A percentile compares a stretch with the other conserved stretches of the same genome.
Conservation (phyloP, 2,888 invertebrate genomes). For the Anoplius nigerrimus region DNA sequence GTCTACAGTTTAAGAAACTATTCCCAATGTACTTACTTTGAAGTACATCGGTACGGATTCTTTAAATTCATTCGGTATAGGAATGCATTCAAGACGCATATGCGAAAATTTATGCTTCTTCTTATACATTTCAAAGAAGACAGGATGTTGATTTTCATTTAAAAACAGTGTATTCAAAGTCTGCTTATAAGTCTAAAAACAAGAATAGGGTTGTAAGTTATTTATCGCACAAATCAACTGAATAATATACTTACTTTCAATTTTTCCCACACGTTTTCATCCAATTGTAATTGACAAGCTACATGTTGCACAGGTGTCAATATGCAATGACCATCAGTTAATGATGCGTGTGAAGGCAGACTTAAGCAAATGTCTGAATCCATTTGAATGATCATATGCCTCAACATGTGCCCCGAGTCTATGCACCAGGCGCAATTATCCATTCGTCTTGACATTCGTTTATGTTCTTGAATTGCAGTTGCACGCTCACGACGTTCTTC, state of each 20-base stretch:
- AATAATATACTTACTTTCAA: conserved; percentile 78
- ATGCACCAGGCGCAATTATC: conserved; percentile 91
- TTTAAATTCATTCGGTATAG: conserved; percentile 87
- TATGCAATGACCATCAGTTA: conserved; percentile 90
- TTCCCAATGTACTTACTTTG: conserved; percentile 77
- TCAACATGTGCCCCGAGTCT: conserved; percentile 86
- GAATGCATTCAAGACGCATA: conserved; percentile 92
- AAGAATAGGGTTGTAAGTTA: not conserved
- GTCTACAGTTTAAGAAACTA: too few relatives aligned
- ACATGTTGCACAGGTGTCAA: conserved; percentile 90
- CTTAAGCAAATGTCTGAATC: conserved; percentile 90
- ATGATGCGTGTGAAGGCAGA: conserved; percentile 86
- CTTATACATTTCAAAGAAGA: conserved; percentile 93
- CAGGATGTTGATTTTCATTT: conserved; percentile 84
- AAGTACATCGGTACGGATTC: conserved; percentile 97
- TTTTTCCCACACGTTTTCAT: conserved; percentile 97
- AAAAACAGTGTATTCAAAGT: conserved; percentile 87
- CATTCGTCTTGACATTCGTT: conserved; percentile 81
- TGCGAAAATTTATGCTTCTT: conserved; percentile 86
- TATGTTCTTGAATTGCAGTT: conserved; percentile 85
- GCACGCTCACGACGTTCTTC: conserved; percentile 80
- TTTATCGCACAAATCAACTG: not conserved
- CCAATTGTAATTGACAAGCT: conserved; percentile 86
- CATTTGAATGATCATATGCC: conserved; percentile 89
- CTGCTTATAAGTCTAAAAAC: conserved; percentile 83